These are phyloP conservation scores for Odontamblyopus lacepedii DNA, from an alignment of 2,797 vertebrate species.

Conservation along the genomic window DNA sequence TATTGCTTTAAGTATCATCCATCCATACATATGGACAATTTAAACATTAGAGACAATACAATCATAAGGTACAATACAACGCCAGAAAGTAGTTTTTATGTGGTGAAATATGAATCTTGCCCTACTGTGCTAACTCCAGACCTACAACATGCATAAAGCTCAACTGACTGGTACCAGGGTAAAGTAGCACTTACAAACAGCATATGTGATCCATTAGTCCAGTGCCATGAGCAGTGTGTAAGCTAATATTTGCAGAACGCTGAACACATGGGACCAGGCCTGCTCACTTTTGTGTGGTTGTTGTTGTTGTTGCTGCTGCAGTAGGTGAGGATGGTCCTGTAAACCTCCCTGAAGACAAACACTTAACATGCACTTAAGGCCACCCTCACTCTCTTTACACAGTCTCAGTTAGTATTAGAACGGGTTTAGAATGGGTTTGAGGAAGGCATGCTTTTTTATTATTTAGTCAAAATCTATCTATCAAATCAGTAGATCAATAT, in stretches of 20 bases:
- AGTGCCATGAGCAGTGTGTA: background rate
- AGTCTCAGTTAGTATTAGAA: too few species aligned
- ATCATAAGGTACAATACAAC: too few species aligned
- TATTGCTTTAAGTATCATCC: too few species aligned
- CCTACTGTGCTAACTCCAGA: too few species aligned
- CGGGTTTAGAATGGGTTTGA: too few species aligned
- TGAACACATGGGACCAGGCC: background rate
- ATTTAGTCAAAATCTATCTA: too few species aligned
- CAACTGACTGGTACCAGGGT: too few species aligned
- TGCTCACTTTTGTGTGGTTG: background rate
- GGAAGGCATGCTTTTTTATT: too few species aligned
- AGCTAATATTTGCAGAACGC: background rate
- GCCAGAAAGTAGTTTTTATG: background rate
- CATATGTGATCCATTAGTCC: background rate
- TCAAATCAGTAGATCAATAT: too few species aligned
- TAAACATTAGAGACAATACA: too few species aligned
- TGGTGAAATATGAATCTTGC: background rate
- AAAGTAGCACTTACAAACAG: background rate
- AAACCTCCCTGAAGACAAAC: constrained; percentile 77
- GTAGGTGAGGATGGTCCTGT: constrained; percentile 50
- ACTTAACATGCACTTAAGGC: constrained; percentile 69
- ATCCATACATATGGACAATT: too few species aligned
- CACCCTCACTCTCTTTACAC: constrained; percentile 48
- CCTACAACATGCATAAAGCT: too few species aligned
- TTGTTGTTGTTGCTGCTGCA: background rate